Evolutionary conservation across 2,888 invertebrate species (phyloP).

Genomic region (Chloroclystis v-ata): DNA sequence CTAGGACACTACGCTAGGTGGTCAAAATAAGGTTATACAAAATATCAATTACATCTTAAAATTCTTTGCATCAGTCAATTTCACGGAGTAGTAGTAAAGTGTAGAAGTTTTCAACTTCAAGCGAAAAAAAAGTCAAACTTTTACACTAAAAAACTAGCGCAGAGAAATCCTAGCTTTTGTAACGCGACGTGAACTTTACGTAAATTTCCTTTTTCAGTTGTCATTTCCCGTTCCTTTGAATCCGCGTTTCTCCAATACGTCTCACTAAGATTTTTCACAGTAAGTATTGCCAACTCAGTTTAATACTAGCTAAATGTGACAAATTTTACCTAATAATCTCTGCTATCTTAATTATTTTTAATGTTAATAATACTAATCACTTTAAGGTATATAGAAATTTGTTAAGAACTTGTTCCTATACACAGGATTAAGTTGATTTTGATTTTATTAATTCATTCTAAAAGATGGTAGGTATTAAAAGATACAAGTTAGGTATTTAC

Average conservation of each 20-base stretch:
- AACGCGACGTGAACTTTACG: constrained; percentile 18
- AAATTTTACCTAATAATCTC: neutral
- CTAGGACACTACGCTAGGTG: too few relatives aligned
- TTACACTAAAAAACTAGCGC: constrained; percentile 9
- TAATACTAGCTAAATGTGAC: neutral
- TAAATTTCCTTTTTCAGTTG: constrained; percentile 17
- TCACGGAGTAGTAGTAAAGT: neutral
- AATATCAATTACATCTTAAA: too few relatives aligned
- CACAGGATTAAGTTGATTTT: too few relatives aligned
- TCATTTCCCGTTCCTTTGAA: constrained; percentile 23
- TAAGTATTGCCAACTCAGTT: neutral
- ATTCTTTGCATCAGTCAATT: too few relatives aligned
- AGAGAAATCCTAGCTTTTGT: constrained; percentile 4
- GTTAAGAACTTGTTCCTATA: too few relatives aligned
- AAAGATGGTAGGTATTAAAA: too few relatives aligned
- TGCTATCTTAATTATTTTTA: neutral
- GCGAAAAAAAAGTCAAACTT: neutral
- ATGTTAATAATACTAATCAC: too few relatives aligned
- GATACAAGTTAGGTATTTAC: too few relatives aligned
- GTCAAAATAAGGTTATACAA: too few relatives aligned
- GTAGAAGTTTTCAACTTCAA: neutral
- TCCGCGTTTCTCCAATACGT: constrained; percentile 35
- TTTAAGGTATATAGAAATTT: too few relatives aligned
- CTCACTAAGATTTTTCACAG: constrained; percentile 58
- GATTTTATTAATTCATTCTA: too few relatives aligned